A percentile compares a stretch with the other conserved stretches of the same genome.
These are phyloP conservation scores for Thalpophila matura DNA, from an alignment of 2,888 invertebrate species.

Conservation along the genomic window DNA sequence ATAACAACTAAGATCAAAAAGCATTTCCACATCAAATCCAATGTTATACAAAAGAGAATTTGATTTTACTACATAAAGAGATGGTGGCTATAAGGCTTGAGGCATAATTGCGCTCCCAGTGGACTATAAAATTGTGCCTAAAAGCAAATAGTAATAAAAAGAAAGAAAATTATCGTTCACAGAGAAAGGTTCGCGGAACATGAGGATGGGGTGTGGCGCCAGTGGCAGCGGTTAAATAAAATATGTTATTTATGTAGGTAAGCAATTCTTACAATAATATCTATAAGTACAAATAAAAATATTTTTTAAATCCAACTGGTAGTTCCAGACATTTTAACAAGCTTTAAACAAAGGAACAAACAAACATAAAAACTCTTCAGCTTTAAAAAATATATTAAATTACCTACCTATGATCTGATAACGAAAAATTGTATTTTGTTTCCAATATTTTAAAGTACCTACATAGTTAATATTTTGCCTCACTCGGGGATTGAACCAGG, in stretches of 20 bases:
- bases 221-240: conserved; percentile 49
- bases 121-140: conserved; percentile 82
- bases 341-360: too few relatives aligned
- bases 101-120: conserved; percentile 75
- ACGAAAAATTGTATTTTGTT: too few relatives aligned
- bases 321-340: too few relatives aligned
- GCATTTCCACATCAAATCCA: conserved; percentile 60
- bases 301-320: too few relatives aligned
- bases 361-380: too few relatives aligned
- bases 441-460: too few relatives aligned
- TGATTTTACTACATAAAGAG: conserved; percentile 62
- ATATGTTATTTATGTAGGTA: not conserved
- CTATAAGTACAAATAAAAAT: too few relatives aligned
- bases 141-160: conserved; percentile 86
- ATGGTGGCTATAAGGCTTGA: conserved; percentile 50
- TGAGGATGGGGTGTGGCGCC: conserved; percentile 47
- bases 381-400: too few relatives aligned
- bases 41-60: conserved; percentile 52
- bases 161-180: conserved; percentile 80
- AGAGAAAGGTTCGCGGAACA: conserved; percentile 72
- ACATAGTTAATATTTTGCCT: too few relatives aligned
- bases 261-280: not conserved
- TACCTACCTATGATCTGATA: too few relatives aligned
- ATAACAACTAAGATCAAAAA: conserved; percentile 45
- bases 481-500: too few relatives aligned